These are phyloP conservation scores for Pachliopta kotzebuea DNA, from an alignment of 2,888 invertebrate species.

Conservation along the genomic window DNA sequence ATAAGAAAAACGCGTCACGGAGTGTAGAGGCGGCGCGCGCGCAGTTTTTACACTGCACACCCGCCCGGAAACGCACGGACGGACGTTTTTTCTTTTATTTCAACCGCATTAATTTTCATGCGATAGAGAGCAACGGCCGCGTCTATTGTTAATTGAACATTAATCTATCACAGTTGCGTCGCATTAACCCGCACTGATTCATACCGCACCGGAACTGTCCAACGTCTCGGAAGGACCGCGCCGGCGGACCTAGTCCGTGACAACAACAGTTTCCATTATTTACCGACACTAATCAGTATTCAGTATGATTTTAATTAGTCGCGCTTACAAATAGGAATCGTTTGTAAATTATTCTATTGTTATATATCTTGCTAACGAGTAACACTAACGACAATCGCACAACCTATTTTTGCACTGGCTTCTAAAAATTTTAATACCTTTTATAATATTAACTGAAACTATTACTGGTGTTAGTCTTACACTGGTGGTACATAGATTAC, in stretches of 20 bases:
- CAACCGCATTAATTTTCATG: constrained; percentile 27
- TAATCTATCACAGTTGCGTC: constrained; percentile 20
- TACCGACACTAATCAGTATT: not conserved
- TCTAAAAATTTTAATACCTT: no score
- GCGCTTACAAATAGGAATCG: not conserved
- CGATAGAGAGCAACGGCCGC: constrained; percentile 23
- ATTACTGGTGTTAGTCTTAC: no score
- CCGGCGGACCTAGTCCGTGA: constrained; percentile 1
- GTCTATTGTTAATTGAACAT: constrained; percentile 23
- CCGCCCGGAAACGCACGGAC: constrained; percentile 57
- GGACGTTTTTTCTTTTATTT: constrained; percentile 41
- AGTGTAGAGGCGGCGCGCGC: constrained; percentile 44
- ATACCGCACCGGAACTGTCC: constrained; percentile 12
- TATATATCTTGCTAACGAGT: not conserved
- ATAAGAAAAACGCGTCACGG: constrained; percentile 48
- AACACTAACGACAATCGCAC: no score
- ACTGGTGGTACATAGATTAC: no score
- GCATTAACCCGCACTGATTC: constrained; percentile 8
- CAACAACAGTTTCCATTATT: constrained; percentile 1
- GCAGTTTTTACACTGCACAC: constrained; percentile 41
- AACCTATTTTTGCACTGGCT: no score
- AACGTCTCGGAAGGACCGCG: constrained; percentile 13
- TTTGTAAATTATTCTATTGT: not conserved
- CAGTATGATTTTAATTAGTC: constrained; percentile 1
- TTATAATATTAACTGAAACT: no score